A percentile compares a stretch with the other conserved stretches of the same genome.
These are phyloP conservation scores for Notechis scutatus DNA, from an alignment of 2,113 vertebrate species.

Conservation along the genomic window DNA sequence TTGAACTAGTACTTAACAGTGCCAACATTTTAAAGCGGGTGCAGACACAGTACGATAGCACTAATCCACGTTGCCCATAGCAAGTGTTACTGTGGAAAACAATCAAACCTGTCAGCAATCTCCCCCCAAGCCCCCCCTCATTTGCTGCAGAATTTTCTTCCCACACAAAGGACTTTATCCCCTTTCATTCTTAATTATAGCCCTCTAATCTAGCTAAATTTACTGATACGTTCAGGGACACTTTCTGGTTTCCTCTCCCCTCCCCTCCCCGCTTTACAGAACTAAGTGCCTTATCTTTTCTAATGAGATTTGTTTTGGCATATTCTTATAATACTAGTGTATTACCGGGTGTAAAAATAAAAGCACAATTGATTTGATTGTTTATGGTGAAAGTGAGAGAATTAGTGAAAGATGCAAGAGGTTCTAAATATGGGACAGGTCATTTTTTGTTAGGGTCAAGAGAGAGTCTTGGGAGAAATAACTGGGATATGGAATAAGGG, in stretches of 20 bases:
- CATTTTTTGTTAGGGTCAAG: neutral
- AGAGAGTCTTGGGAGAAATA: neutral
- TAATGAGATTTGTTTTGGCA: neutral
- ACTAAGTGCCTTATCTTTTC: neutral
- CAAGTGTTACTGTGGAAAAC: neutral
- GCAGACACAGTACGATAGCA: neutral
- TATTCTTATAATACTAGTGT: neutral
- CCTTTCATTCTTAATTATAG: neutral
- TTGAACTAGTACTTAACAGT: neutral
- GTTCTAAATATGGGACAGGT: neutral
- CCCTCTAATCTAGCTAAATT: neutral
- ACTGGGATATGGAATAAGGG: neutral
- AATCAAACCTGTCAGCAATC: slow-evolving; percentile 10
- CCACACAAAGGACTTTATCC: neutral
- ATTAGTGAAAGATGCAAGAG: neutral
- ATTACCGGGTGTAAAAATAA: neutral
- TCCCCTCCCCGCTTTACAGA: neutral
- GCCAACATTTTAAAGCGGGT: neutral
- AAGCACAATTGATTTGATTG: neutral
- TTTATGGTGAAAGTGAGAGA: neutral
- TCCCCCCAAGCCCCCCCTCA: neutral
- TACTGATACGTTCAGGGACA: neutral
- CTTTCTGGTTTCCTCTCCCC: neutral
- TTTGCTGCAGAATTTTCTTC: neutral
- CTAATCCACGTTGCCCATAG: slow-evolving; percentile 10